phyloP scores from a whole-genome alignment of 1,140 invertebrate genomes.

The Apis mellifera region Amel_HAv3.1 CM009933.2:10389001-10389500 shows the following conservation, averaged over 20 bases:
- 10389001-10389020: too few relatives aligned
- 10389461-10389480: too few relatives aligned
- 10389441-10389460: too few relatives aligned
- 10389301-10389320: too few relatives aligned
- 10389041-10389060: neutral
- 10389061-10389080: neutral
- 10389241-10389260: slow-evolving; percentile 35
- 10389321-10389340: neutral
- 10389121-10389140: slow-evolving; percentile 58
- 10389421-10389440: too few relatives aligned
- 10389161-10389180: slow-evolving; percentile 68
- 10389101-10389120: slow-evolving; percentile 49
- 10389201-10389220: slow-evolving; percentile 71
- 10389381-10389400: too few relatives aligned
- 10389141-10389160: slow-evolving; percentile 73
- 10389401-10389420: too few relatives aligned
- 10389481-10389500: too few relatives aligned
- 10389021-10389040: too few relatives aligned
- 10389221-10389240: slow-evolving; percentile 71
- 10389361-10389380: too few relatives aligned
- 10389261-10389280: neutral
- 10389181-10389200: slow-evolving; percentile 69
- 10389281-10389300: too few relatives aligned
- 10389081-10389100: neutral
- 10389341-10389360: neutral